phyloP scores from a whole-genome alignment of 1,140 invertebrate species.

The Centruroides vittatus region DNA sequence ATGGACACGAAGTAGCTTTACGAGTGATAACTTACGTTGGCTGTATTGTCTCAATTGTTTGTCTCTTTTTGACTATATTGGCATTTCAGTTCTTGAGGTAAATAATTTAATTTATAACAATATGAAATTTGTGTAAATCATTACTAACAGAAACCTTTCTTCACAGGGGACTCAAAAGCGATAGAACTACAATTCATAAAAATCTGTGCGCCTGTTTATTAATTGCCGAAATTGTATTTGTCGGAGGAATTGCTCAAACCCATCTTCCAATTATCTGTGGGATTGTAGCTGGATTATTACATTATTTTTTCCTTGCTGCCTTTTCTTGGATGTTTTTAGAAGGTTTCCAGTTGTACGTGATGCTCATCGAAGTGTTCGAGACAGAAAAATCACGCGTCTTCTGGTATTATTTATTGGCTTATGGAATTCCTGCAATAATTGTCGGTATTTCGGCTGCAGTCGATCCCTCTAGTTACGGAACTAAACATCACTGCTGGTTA shows the following conservation, averaged over 20 bases:
- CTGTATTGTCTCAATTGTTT: slow-evolving; percentile 69
- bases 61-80: slow-evolving; percentile 61
- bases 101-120: background rate
- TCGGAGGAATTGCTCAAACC: slow-evolving; percentile 81
- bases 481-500: slow-evolving; percentile 73
- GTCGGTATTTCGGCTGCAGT: slow-evolving; percentile 60
- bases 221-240: slow-evolving; percentile 80
- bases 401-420: slow-evolving; percentile 71
- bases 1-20: slow-evolving; percentile 38
- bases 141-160: background rate
- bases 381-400: slow-evolving; percentile 65
- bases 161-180: slow-evolving; percentile 12
- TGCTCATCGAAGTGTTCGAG: slow-evolving; percentile 90
- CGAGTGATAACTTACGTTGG: slow-evolving; percentile 71
- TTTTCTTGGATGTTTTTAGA: slow-evolving; percentile 70
- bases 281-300: slow-evolving; percentile 74
- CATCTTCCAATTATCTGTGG: slow-evolving; percentile 71
- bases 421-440: slow-evolving; percentile 58
- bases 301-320: slow-evolving; percentile 88
- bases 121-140: background rate
- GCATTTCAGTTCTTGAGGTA: slow-evolving; percentile 47
- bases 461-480: slow-evolving; percentile 73
- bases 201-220: slow-evolving; percentile 52
- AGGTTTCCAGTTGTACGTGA: slow-evolving; percentile 88
- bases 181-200: slow-evolving; percentile 29